Evolutionary conservation across 2,888 invertebrate genomes (phyloP), one percentile per base, ranked within the genome.

Genomic region (Pristionchus maxplancki): DNA sequence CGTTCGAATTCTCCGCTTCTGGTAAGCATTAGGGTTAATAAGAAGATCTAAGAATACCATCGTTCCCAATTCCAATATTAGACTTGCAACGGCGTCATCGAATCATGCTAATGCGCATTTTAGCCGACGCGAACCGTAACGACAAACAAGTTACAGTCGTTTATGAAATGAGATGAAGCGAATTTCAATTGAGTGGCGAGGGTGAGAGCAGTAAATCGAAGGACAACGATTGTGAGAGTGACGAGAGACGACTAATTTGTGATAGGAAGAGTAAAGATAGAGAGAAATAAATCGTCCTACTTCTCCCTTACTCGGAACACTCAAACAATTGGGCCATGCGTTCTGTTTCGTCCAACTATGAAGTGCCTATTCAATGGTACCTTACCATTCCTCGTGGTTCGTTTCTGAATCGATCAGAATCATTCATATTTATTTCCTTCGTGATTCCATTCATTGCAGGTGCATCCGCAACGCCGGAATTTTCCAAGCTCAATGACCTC

Each of bases 1-100:
- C 91, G 44, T 92, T 92, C 85, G 92, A 92, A 84, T 92, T 92
- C 85, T 91, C 90, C n/a, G 89, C 90, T 6, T 89, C 91, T 81
- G 92, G 85, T 85, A n/a, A 44, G 78, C 17, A 83, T 83, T 50
- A 83, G 28, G 28, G 9, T 64, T 20, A 31, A 24, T 58, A 24
- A 58, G 20, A 24, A 15, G 28, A 20, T 24, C 78, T 78, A 44
- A 48, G 44, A 78, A 78, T 78, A 78, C 24, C 64, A 9, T 71
- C 71, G 5, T n/a, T n/a, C 8, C 28, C 40, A 28, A 48, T 34
- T 24, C 44, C 78, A 44, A 78, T 78, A 78, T 78, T 78, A 78
- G 48, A 34, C 37, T 24, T 78, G 78, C n/a, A 78, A 44, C 40
- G n/a, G 9, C 78, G 78, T 44, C 78, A 78, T 71, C 71, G 37